Evolutionary conservation across 1,140 invertebrate species (phyloP), one percentile per base, ranked within the genome.

Genomic region (Listronotus oregonensis): DNA sequence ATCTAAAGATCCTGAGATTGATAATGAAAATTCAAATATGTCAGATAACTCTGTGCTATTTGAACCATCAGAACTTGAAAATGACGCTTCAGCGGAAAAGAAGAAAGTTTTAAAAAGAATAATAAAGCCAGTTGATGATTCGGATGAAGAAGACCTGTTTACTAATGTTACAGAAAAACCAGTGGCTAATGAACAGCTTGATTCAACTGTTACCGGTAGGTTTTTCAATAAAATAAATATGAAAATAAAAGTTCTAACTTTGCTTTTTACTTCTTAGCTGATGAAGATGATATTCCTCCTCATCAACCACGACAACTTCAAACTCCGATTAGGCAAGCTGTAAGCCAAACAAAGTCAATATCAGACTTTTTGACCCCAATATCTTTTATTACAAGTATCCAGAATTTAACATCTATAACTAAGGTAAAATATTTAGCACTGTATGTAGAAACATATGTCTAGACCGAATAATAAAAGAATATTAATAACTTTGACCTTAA

Each of bases 1-100:
- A 51, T 79, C 78, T 55, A 82, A 76, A 27, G 78, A 80, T 42
- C 8, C 10, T 1, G 17, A 76, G 52, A 73, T 78, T 6, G 69
- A 79, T 62, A 78, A 80, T 12, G 75, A 78, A 32, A 67, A 63
- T 18, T 70, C 73, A n/a, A 75, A 75, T 40, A 71, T 12, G 73
- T 73, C 46, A 47, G 75, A 78, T 46, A 75, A 80, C 18, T 71
- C 70, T 0, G 67, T 74, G 14, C 76, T 75, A 55, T 77, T 77
- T 17, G 74, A 81, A 42, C 78, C 77, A 17, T 73, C 81, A 39
- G 55, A 75, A 60, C 66, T 57, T 67, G 42, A 71, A 39, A 57
- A 73, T 47, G 62, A 59, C 68, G 31, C 34, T 63, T 59, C 69
- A 52, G 3, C 18, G 31, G 64, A 74, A 51, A 44, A 54, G 40